phyloP scores from a whole-genome alignment of 1,140 invertebrate genomes.

The Tetramorium simillimum region DNA sequence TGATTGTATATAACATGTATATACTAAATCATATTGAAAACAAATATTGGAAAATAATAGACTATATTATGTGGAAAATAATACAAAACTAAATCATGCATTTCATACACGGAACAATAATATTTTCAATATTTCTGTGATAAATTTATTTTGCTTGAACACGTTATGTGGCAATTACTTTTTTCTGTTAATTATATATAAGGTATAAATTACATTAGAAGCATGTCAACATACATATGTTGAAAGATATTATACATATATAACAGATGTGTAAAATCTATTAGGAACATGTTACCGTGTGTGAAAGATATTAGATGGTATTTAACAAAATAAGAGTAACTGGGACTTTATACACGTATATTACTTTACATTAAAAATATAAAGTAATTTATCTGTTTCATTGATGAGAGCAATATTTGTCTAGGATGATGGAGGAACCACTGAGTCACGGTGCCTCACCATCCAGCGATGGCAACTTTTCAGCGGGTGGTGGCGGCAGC shows the following conservation, averaged over 20 bases:
- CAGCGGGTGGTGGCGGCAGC: constrained; percentile 23
- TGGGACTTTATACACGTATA: background rate
- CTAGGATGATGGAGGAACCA: constrained; percentile 80
- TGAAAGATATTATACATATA: constrained; percentile 6
- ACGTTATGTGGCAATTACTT: background rate
- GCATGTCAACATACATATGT: background rate
- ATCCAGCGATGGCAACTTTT: constrained; percentile 74
- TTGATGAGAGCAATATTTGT: background rate
- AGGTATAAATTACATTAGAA: constrained; percentile 9
- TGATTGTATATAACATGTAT: background rate
- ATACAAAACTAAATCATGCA: too few relatives aligned
- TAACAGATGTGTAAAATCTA: background rate
- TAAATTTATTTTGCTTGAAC: background rate
- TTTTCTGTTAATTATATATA: background rate
- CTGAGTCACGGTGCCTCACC: constrained; percentile 75
- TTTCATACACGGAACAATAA: too few relatives aligned
- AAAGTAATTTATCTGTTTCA: background rate
- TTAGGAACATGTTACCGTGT: background rate
- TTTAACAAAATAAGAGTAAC: background rate
- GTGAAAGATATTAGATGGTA: background rate
- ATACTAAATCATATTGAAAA: background rate
- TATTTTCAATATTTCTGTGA: background rate
- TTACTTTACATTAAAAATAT: too few relatives aligned
- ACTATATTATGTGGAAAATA: background rate
- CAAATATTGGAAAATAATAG: background rate